Percentiles rank a stretch among this genome's conserved stretches.
Conservation (phyloP, 2,797 vertebrate genomes). For the Stomatorhinus walkeri region DNA sequence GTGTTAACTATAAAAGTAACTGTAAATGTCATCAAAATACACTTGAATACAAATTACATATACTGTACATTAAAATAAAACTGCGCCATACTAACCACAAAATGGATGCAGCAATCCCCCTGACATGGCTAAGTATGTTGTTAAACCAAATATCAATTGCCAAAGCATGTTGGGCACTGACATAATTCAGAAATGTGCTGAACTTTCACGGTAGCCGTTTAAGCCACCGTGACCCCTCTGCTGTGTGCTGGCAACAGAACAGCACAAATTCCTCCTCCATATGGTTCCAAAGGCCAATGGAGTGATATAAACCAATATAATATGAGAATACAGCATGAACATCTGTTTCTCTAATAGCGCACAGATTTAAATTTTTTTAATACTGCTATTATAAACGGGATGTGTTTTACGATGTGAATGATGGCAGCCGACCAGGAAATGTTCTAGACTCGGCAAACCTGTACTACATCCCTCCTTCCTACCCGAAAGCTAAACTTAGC, state of each 20-base stretch:
- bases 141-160: neutral
- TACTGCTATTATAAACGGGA: neutral
- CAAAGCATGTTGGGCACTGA: neutral
- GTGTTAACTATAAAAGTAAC: neutral
- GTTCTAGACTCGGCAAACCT: neutral
- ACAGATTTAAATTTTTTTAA: neutral
- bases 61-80: neutral
- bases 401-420: neutral
- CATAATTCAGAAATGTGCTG: neutral
- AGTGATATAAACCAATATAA: neutral
- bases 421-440: neutral
- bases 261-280: neutral
- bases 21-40: neutral
- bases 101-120: neutral
- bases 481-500: neutral
- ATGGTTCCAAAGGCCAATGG: conserved; percentile 8
- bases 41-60: neutral
- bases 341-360: neutral
- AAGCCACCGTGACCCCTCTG: neutral
- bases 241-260: neutral
- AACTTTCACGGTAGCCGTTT: neutral
- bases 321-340: neutral
- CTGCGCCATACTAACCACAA: neutral
- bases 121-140: neutral
- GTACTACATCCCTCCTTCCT: neutral